Evolutionary conservation across 2,797 vertebrate species (phyloP).

Genomic region (Dallia pectoralis): DNA sequence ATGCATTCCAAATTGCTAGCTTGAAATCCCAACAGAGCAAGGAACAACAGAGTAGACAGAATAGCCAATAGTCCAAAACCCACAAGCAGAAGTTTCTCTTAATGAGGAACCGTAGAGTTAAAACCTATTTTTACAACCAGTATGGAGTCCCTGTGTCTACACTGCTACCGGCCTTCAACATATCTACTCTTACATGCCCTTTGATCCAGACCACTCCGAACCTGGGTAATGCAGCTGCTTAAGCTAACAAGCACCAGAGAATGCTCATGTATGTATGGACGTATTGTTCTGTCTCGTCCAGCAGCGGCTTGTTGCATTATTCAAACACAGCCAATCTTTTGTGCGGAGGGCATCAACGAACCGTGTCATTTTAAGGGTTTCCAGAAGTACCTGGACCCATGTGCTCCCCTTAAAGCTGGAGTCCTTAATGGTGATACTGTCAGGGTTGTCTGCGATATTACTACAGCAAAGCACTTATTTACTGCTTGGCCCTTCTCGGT

Average conservation of each 20-base stretch:
- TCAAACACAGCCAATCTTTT: conserved; percentile 30
- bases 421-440: too few relatives aligned
- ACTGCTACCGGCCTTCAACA: background rate
- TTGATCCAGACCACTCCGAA: conserved; percentile 24
- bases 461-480: too few relatives aligned
- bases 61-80: background rate
- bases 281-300: conserved; percentile 33
- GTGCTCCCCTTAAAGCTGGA: too few relatives aligned
- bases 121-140: background rate
- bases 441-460: too few relatives aligned
- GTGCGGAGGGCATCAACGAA: conserved; percentile 44
- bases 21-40: too few relatives aligned
- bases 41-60: background rate
- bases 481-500: too few relatives aligned
- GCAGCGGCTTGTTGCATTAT: conserved; percentile 42
- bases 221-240: conserved; percentile 23
- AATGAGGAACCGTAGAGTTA: background rate
- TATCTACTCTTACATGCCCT: conserved; percentile 8
- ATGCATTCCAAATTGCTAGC: too few relatives aligned
- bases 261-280: conserved; percentile 29
- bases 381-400: background rate
- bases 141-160: too few relatives aligned
- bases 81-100: background rate
- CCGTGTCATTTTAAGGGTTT: conserved; percentile 44
- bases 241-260: conserved; percentile 38